phyloP scores from a whole-genome alignment of 1,140 invertebrate genomes.

The Trachymyrmex septentrionalis region DNA sequence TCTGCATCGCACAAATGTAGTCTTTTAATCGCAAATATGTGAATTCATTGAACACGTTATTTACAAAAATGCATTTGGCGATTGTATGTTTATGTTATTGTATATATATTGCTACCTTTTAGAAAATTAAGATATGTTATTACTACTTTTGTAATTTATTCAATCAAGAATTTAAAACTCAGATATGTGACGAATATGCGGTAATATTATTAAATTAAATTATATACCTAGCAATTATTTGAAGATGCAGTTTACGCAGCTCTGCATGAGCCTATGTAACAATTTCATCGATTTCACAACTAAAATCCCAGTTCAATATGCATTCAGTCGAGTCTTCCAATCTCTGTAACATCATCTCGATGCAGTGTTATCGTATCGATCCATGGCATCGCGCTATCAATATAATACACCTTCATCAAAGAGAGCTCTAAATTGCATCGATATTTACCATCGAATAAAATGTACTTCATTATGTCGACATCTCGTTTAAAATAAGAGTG shows the following conservation, averaged over 20 bases:
- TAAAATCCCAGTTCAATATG: slow-evolving; percentile 42
- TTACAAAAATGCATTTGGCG: background rate
- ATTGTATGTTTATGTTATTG: background rate
- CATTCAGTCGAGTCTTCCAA: slow-evolving; percentile 47
- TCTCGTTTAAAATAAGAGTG: slow-evolving; percentile 30
- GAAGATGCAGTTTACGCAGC: background rate
- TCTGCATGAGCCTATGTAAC: background rate
- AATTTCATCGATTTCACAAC: slow-evolving; percentile 3
- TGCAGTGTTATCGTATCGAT: slow-evolving; percentile 47
- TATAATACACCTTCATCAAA: slow-evolving; percentile 43
- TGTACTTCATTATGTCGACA: slow-evolving; percentile 22
- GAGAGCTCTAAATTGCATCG: slow-evolving; percentile 32
- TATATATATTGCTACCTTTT: background rate
- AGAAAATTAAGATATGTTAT: background rate
- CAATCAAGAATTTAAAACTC: background rate
- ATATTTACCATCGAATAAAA: slow-evolving; percentile 42
- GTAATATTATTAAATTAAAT: background rate
- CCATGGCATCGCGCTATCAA: background rate
- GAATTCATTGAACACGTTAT: slow-evolving; percentile 14
- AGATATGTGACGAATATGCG: background rate
- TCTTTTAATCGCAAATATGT: slow-evolving; percentile 1
- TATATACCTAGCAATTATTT: background rate
- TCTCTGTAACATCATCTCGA: slow-evolving; percentile 49
- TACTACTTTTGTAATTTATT: background rate
- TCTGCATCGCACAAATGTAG: slow-evolving; percentile 52